Percentiles rank a stretch among this genome's conserved stretches.
These are phyloP conservation scores for Diarsia dahlii DNA, from an alignment of 2,888 invertebrate species.

Conservation along the genomic window DNA sequence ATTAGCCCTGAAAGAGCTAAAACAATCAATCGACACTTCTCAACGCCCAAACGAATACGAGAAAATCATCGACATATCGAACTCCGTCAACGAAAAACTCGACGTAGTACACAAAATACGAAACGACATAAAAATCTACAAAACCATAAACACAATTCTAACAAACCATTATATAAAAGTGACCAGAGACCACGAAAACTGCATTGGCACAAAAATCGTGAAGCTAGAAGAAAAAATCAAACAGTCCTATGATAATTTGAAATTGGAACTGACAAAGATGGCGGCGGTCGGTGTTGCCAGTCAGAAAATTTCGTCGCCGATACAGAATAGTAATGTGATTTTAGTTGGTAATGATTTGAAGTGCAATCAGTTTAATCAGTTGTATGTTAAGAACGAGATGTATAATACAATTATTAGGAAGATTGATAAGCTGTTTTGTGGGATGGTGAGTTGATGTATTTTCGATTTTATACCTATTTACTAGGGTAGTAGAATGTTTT, in stretches of 20 bases:
- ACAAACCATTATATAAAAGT: conserved; percentile 87
- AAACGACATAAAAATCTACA: conserved; percentile 87
- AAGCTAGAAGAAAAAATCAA: conserved; percentile 82
- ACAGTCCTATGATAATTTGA: conserved; percentile 82
- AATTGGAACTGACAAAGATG: conserved; percentile 78
- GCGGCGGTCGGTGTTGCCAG: conserved; percentile 75
- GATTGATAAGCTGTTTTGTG: conserved; percentile 86
- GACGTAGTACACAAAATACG: conserved; percentile 85
- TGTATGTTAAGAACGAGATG: conserved; percentile 82
- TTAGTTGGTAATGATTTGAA: conserved; percentile 82
- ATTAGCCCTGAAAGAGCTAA: conserved; percentile 80
- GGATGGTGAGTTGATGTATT: conserved; percentile 83
- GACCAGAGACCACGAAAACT: conserved; percentile 83
- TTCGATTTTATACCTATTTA: not conserved
- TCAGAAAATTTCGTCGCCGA: conserved; percentile 75
- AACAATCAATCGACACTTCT: conserved; percentile 78
- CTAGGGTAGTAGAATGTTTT: not conserved
- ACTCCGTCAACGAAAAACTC: conserved; percentile 85
- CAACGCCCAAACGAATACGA: conserved; percentile 75
- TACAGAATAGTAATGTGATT: conserved; percentile 83
- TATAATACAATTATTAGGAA: conserved; percentile 86
- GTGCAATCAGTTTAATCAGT: conserved; percentile 78
- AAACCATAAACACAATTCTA: conserved; percentile 86
- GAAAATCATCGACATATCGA: conserved; percentile 81
- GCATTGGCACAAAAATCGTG: conserved; percentile 81